Evolutionary conservation across 2,113 vertebrate species (phyloP).

Genomic region (Aix galericulata): DNA sequence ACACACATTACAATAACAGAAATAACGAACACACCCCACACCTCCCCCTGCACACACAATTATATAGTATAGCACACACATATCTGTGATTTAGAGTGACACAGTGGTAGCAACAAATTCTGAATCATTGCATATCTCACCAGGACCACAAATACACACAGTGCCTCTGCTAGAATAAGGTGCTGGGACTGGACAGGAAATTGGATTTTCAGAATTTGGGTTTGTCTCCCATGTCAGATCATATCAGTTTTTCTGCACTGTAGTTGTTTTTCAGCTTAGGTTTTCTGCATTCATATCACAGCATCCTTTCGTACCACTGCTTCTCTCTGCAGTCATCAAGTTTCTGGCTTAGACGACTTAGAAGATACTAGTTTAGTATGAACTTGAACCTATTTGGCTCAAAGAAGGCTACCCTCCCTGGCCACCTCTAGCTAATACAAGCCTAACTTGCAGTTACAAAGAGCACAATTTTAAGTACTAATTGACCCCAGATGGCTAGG

Average conservation of each 20-base stretch:
- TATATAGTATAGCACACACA: not conserved
- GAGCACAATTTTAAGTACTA: not conserved
- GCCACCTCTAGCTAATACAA: not conserved
- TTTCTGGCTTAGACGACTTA: not conserved
- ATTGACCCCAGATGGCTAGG: not conserved
- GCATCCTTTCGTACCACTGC: not conserved
- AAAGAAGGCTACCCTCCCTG: not conserved
- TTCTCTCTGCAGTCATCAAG: not conserved
- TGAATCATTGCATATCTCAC: not conserved
- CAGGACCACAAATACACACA: not conserved
- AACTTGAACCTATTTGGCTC: not conserved
- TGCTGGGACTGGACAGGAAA: not conserved
- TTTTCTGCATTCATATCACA: not conserved
- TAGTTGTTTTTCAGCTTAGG: not conserved
- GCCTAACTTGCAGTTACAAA: not conserved
- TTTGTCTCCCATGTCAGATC: not conserved
- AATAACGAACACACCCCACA: not conserved
- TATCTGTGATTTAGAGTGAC: not conserved
- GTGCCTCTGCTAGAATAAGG: not conserved
- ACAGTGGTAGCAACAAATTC: not conserved
- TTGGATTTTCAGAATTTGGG: not conserved
- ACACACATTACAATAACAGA: not conserved
- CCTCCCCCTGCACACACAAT: not conserved
- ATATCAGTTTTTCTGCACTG: not conserved
- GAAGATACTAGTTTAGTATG: not conserved